Percentiles rank a stretch among this genome's conserved stretches.
phyloP scores from a whole-genome alignment of 2,888 invertebrate species.

The Epinotia brunnichana region DNA sequence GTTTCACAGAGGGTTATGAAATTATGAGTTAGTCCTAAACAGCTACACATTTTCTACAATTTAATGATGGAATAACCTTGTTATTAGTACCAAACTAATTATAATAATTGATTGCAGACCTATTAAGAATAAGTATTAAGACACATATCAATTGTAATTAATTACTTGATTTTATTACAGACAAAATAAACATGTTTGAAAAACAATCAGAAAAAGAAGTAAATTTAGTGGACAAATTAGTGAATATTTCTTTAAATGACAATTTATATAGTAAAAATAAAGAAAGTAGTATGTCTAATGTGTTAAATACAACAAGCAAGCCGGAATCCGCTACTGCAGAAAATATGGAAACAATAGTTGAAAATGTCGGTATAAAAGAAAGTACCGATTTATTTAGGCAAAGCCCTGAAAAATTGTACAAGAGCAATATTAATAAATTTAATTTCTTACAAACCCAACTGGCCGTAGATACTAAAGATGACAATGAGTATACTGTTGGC shows the following conservation, averaged over 20 bases:
- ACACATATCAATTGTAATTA: neutral
- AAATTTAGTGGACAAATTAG: conserved; percentile 67
- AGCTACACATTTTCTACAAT: neutral
- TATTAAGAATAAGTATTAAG: neutral
- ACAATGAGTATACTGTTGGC: conserved; percentile 55
- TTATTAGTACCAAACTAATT: conserved; percentile 3
- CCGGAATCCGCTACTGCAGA: conserved; percentile 45
- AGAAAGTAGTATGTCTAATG: conserved; percentile 58
- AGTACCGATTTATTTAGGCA: conserved; percentile 48
- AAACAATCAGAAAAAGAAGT: conserved; percentile 71
- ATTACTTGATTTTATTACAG: conserved; percentile 58
- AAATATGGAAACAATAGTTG: conserved; percentile 49
- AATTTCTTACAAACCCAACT: conserved; percentile 78
- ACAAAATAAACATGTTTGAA: conserved; percentile 81
- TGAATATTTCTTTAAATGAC: conserved; percentile 69
- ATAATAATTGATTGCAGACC: neutral
- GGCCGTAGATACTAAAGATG: conserved; percentile 56
- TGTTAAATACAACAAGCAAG: conserved; percentile 45
- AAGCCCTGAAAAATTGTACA: conserved; percentile 68
- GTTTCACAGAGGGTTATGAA: neutral
- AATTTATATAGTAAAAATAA: conserved; percentile 62
- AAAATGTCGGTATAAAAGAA: conserved; percentile 49
- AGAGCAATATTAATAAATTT: conserved; percentile 72
- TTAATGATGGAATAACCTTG: conserved; percentile 6
- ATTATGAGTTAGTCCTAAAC: neutral